phyloP scores from a whole-genome alignment of 2,113 vertebrate genomes.

The Chamaea fasciata region DNA sequence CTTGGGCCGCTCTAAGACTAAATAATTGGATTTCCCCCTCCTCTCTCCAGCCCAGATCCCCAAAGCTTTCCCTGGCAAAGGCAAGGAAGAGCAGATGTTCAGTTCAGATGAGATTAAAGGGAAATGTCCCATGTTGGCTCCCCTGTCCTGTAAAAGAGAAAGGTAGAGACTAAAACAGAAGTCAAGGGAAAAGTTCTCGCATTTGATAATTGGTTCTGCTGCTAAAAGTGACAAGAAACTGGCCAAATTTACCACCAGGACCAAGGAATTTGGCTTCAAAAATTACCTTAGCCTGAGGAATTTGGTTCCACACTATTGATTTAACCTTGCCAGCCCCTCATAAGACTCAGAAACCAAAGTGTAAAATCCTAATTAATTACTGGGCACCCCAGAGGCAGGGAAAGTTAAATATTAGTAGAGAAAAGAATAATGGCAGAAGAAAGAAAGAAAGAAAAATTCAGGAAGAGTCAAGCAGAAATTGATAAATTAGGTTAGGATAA shows the following conservation, averaged over 20 bases:
- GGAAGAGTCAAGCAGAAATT: background rate
- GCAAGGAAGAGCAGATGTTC: background rate
- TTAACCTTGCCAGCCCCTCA: background rate
- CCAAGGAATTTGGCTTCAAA: background rate
- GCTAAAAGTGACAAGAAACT: background rate
- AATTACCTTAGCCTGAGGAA: background rate
- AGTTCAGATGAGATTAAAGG: background rate
- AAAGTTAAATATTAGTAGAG: background rate
- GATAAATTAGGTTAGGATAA: background rate
- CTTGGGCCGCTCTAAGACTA: background rate
- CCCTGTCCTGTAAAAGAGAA: background rate
- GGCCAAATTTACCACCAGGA: background rate
- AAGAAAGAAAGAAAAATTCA: background rate
- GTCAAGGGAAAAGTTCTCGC: background rate
- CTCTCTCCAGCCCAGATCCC: background rate
- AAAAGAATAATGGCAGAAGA: background rate
- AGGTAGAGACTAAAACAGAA: background rate
- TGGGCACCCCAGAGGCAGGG: background rate
- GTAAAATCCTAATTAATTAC: background rate
- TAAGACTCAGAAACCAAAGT: background rate
- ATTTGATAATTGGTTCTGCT: background rate
- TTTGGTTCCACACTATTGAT: background rate
- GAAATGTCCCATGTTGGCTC: background rate
- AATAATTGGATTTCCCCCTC: background rate
- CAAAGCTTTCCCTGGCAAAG: constrained; percentile 30